Evolutionary conservation across 2,797 vertebrate species (phyloP).

Genomic region (Balearica regulorum): DNA sequence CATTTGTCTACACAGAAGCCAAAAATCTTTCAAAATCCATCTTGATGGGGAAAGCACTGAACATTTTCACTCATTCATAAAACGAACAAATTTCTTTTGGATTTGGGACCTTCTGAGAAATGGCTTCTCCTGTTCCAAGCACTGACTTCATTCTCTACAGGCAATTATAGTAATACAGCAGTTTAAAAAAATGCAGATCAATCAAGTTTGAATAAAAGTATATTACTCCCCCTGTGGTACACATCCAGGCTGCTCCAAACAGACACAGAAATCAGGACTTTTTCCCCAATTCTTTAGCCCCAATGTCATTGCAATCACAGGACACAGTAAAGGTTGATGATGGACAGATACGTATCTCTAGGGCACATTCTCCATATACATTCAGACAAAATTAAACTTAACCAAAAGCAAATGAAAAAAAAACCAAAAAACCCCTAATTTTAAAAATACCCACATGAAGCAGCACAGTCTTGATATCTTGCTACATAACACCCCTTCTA

Average conservation of each 20-base stretch:
- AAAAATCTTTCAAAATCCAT: not conserved
- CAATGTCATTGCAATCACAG: not conserved
- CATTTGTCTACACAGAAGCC: not conserved
- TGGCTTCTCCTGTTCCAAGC: not conserved
- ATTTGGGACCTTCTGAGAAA: not conserved
- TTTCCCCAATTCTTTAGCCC: not conserved
- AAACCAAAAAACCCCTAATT: not conserved
- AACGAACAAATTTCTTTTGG: not conserved
- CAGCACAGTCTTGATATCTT: not conserved
- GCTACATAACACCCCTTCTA: not conserved
- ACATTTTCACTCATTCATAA: not conserved
- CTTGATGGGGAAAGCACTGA: not conserved
- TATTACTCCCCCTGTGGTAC: rapidly evolving
- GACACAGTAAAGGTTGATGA: not conserved
- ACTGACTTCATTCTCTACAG: not conserved
- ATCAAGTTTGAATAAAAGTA: not conserved
- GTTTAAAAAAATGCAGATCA: not conserved
- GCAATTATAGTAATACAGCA: not conserved
- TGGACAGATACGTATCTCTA: rapidly evolving
- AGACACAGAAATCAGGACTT: not conserved
- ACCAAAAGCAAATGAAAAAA: not conserved
- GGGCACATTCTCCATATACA: not conserved
- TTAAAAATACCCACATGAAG: not conserved
- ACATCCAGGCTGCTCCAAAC: not conserved
- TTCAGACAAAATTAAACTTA: not conserved